phyloP scores from a whole-genome alignment of 2,888 invertebrate species.

The Seira sanloemensis region DNA sequence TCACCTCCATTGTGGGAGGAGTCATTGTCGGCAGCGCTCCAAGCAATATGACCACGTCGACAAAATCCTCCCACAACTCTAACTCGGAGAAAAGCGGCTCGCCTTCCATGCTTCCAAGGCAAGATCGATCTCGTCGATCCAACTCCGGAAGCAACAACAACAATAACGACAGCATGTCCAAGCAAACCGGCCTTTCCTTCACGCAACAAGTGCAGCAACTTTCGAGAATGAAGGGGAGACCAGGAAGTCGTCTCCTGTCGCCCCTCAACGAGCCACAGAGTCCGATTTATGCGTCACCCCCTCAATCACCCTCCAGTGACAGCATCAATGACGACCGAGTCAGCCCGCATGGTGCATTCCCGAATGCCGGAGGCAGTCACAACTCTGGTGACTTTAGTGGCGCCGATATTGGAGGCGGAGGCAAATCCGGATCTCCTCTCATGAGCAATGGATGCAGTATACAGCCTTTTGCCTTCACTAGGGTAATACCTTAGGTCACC shows the following conservation, averaged over 20 bases:
- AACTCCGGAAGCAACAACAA: constrained; percentile 68
- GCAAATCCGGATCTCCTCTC: constrained; percentile 64
- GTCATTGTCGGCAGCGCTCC: constrained; percentile 66
- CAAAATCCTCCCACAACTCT: constrained; percentile 78
- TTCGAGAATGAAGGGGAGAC: constrained; percentile 82
- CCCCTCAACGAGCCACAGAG: constrained; percentile 82
- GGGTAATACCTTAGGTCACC: constrained; percentile 58
- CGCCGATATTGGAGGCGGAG: constrained; percentile 41
- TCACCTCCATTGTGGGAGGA: constrained; percentile 61
- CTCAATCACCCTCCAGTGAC: constrained; percentile 81
- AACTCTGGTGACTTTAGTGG: constrained; percentile 54
- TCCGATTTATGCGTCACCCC: constrained; percentile 89
- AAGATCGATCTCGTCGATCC: constrained; percentile 51
- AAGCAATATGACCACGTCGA: constrained; percentile 84
- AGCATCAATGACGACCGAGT: constrained; percentile 72
- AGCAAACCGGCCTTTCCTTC: constrained; percentile 84
- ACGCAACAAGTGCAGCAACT: constrained; percentile 94
- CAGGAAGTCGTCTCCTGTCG: constrained; percentile 78
- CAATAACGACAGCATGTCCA: constrained; percentile 55
- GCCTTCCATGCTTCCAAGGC: constrained; percentile 53
- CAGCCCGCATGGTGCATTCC: constrained; percentile 71
- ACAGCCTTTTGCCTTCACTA: constrained; percentile 72
- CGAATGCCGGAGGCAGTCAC: constrained; percentile 45
- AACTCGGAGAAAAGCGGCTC: constrained; percentile 58
- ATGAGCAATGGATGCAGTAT: constrained; percentile 68